A percentile compares a stretch with the other conserved stretches of the same genome.
These are phyloP conservation scores for Epirrita christyi DNA, from an alignment of 2,888 invertebrate genomes.

Conservation along the genomic window DNA sequence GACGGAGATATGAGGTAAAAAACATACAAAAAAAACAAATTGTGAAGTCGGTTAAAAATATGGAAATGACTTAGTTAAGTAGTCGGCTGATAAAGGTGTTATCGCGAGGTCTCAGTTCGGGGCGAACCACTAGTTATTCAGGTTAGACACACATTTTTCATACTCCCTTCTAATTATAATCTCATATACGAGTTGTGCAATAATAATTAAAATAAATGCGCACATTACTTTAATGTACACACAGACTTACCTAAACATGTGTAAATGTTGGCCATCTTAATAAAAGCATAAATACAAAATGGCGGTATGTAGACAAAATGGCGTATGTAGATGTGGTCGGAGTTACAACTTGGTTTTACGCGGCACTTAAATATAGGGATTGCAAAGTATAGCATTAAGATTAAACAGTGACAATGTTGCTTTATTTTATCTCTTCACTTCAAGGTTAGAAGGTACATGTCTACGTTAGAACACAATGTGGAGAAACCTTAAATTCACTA, in stretches of 20 bases:
- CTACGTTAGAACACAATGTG: too few species aligned
- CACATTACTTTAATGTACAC: too few species aligned
- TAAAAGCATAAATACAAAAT: conserved; percentile 44
- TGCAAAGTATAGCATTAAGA: conserved; percentile 27
- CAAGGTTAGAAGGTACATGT: too few species aligned
- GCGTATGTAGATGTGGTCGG: conserved; percentile 28
- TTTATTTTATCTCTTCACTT: too few species aligned
- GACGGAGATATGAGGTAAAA: too few species aligned
- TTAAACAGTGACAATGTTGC: conserved; percentile 35
- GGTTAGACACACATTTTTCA: conserved; percentile 13
- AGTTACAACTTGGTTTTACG: conserved; percentile 40
- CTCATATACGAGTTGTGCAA: conserved; percentile 20
- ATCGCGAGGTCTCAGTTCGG: too few species aligned
- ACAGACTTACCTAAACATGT: conserved; percentile 22
- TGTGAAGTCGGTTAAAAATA: too few species aligned
- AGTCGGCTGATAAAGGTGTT: too few species aligned
- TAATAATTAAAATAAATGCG: conserved; percentile 32
- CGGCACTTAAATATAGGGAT: conserved; percentile 38
- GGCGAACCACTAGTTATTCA: too few species aligned
- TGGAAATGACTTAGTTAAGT: too few species aligned
- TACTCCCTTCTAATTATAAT: conserved; percentile 16
- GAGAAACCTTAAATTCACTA: too few species aligned
- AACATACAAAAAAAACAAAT: too few species aligned
- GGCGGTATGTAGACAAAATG: conserved; percentile 29
- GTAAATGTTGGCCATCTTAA: conserved; percentile 42